Evolutionary conservation across 2,797 vertebrate genomes (phyloP).

Genomic region (Mormyrops attenuatus): DNA sequence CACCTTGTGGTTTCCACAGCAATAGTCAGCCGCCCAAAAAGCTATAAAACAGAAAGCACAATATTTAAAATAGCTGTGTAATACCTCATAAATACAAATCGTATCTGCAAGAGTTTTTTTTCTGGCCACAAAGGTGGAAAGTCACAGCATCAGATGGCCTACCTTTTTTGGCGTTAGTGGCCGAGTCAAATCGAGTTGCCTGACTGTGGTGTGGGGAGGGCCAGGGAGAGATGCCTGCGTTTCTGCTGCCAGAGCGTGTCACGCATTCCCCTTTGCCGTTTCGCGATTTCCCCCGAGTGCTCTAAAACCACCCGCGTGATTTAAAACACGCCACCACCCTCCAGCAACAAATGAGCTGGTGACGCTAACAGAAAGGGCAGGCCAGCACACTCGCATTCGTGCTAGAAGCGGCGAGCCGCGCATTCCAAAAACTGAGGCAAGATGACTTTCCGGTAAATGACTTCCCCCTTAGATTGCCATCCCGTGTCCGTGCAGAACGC

Average conservation of each 20-base stretch:
- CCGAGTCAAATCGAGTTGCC: constrained; percentile 2
- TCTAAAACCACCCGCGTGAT: constrained; percentile 61
- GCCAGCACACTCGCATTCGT: constrained; percentile 10
- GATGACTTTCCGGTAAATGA: constrained; percentile 6
- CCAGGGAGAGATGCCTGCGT: neutral
- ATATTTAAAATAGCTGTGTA: constrained; percentile 24
- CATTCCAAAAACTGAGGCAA: neutral
- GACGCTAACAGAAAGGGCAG: constrained; percentile 45
- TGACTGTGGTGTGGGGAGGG: neutral
- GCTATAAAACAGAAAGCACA: neutral
- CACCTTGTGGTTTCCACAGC: neutral
- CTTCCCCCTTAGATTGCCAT: neutral
- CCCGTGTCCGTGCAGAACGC: neutral
- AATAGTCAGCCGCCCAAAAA: neutral
- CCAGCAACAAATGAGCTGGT: constrained; percentile 40
- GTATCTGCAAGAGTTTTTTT: neutral
- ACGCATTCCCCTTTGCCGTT: constrained; percentile 34
- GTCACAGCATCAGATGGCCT: neutral
- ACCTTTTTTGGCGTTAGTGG: neutral
- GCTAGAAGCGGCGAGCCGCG: neutral
- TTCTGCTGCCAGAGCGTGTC: neutral
- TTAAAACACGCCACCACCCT: constrained; percentile 57
- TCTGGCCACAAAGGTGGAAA: neutral
- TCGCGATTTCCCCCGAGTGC: constrained; percentile 52
- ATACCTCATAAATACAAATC: constrained; percentile 18